These are phyloP conservation scores for Montipora sp. DNA, from an alignment of 64 coral and sea anemone species.

Conservation along the genomic window DNA sequence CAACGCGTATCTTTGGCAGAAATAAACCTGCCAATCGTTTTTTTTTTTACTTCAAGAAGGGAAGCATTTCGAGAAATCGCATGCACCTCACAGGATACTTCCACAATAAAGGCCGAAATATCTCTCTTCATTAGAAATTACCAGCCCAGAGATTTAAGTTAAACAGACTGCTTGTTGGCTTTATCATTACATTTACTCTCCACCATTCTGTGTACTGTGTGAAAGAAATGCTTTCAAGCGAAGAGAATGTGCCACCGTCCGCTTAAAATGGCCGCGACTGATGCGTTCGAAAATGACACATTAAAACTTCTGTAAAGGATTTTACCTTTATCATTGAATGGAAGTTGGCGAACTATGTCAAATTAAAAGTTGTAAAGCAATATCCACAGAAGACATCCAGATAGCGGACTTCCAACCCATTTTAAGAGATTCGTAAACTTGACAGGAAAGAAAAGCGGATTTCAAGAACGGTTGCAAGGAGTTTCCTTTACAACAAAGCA, in stretches of 20 bases:
- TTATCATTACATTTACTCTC: not conserved
- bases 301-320: not conserved
- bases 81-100: not conserved
- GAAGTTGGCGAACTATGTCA: not conserved
- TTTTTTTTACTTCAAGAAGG: no score
- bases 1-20: no score
- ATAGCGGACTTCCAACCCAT: not conserved
- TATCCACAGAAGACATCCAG: not conserved
- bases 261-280: not conserved
- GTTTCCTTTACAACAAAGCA: not conserved
- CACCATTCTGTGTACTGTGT: no score
- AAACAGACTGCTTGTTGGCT: no score
- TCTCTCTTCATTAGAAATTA: not conserved
- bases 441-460: not conserved
- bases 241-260: not conserved
- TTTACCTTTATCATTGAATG: not conserved
- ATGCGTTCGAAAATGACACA: not conserved
- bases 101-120: not conserved
- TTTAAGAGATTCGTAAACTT: not conserved
- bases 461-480: not conserved
- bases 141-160: not conserved
- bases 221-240: not conserved
- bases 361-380: not conserved
- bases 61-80: no score
- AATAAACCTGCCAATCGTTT: no score